These are phyloP conservation scores for Eulemur rubriventer DNA, from an alignment of 2,797 vertebrate species.

Conservation along the genomic window DNA sequence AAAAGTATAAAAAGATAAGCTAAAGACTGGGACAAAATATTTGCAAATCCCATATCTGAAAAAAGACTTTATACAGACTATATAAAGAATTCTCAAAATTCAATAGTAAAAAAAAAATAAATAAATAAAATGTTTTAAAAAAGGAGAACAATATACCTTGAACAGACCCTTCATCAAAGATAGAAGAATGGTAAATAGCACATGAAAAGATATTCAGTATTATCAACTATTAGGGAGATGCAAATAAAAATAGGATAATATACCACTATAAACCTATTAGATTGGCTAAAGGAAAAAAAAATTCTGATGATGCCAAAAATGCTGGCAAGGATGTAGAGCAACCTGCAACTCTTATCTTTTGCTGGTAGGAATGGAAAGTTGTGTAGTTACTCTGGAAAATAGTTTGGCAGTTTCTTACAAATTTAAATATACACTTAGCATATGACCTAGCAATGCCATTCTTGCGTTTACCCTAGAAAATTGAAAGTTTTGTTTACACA, in stretches of 20 bases:
- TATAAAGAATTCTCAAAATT: not conserved
- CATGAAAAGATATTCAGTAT: not conserved
- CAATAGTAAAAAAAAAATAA: not conserved
- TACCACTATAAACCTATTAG: not conserved
- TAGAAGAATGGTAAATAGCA: not conserved
- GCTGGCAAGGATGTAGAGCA: not conserved
- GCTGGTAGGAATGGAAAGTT: not conserved
- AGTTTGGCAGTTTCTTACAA: not conserved
- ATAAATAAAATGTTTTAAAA: not conserved
- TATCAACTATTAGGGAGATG: not conserved
- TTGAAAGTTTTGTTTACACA: not conserved
- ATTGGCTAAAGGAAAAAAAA: not conserved
- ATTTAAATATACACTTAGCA: not conserved
- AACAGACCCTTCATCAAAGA: not conserved
- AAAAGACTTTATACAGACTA: not conserved
- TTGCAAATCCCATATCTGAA: not conserved
- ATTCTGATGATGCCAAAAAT: not conserved
- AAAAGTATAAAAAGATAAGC: not conserved
- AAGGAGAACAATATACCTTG: not conserved
- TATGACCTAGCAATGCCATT: not conserved
- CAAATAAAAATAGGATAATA: not conserved
- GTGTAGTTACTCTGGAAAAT: not conserved
- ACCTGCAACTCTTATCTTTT: not conserved
- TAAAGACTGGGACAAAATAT: not conserved
- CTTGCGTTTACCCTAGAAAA: not conserved